A percentile compares a stretch with the other conserved stretches of the same genome.
Evolutionary conservation across 2,113 vertebrate species (phyloP).

Genomic region (Pandion haliaetus): DNA sequence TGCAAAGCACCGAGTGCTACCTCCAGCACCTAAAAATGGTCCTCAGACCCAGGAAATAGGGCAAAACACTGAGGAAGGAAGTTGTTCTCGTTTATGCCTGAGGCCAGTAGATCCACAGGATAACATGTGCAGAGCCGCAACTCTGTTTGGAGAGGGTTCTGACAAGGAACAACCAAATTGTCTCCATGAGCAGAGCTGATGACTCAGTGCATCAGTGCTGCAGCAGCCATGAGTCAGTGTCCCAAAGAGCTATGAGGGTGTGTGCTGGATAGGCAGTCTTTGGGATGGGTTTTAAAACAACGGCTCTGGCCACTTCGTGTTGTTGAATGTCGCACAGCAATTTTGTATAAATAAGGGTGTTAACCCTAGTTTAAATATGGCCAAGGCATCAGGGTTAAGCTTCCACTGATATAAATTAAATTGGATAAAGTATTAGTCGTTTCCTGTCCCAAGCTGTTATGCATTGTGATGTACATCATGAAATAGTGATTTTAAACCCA

Average conservation of each 20-base stretch:
- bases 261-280: neutral
- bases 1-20: too few relatives aligned
- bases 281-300: neutral
- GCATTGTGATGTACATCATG: neutral
- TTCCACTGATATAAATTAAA: conserved; percentile 39
- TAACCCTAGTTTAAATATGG: neutral
- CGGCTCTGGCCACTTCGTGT: neutral
- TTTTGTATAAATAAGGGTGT: neutral
- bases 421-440: conserved; percentile 35
- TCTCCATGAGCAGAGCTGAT: neutral
- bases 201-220: neutral
- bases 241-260: neutral
- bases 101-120: neutral
- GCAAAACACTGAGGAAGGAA: neutral
- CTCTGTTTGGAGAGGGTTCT: neutral
- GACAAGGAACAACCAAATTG: rapidly evolving
- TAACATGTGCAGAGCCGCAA: neutral
- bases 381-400: conserved; percentile 45
- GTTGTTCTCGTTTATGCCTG: neutral
- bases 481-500: conserved; percentile 14
- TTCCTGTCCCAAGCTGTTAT: conserved; percentile 4
- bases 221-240: neutral
- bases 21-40: neutral
- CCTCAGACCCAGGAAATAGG: rapidly evolving
- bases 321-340: neutral